Base-by-base conservation (phyloP, 1,140 invertebrate species). In the Scaptomyza pallida region DNA sequence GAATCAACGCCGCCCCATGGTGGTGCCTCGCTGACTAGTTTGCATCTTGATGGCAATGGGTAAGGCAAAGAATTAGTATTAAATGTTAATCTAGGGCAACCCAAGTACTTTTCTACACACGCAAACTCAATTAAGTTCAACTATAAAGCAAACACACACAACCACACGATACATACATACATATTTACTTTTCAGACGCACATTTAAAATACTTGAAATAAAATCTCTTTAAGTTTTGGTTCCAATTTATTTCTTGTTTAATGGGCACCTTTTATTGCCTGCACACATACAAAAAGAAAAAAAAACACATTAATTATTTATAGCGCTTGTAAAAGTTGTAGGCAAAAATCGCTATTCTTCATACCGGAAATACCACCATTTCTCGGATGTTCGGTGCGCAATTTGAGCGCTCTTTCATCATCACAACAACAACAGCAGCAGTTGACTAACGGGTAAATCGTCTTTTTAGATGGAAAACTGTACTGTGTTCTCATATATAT, bases 241-340 rank as follows among this genome's bases (percentile, higher is more conserved):
- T 23, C n/a, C n/a, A n/a, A n/a, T 23, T 5, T 26, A 5, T 61
- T 17, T 17, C 9, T 30, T 41, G 33, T 26, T 9, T 40, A 26
- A 33, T 37, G 45, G 30, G 13, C 19, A 13, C 15, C n/a, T 40
- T 23, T 44, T n/a, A 30, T 44, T 9, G 6, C 41, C n/a, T n/a
- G n/a, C n/a, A n/a, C 40, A 2, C 6, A 45, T 12, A 59, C 41
- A 10, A 40, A 41, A 9, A 33, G 12, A 15, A 9, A 44, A 45
- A 51, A n/a, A n/a, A n/a, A n/a, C n/a, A 15, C 9, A 41, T n/a
- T 41, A 21, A 59, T 57, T 30, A 33, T 30, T 64, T 65, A 15
- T 75, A 90, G 90, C 72, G 86, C 86, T 82, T 90, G 79, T 81
- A 89, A 89, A 68, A 89, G 72, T 90, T 89, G 89, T 74, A 80